phyloP scores from a whole-genome alignment of 1,140 invertebrate genomes.

The Proales similis region DNA sequence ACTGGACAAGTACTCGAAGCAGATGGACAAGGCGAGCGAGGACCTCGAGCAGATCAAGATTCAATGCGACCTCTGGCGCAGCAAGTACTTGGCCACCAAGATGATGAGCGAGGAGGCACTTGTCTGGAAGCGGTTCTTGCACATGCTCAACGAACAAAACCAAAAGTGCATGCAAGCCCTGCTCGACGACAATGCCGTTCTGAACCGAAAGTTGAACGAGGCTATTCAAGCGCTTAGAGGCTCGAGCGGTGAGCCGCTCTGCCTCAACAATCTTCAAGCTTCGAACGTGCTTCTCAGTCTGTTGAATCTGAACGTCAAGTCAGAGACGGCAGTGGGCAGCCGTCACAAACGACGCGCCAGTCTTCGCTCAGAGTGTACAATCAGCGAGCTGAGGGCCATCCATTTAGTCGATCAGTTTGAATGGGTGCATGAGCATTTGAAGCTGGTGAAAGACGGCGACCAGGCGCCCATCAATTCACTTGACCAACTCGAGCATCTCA shows the following conservation, averaged over 20 bases:
- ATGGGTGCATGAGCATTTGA: constrained; percentile 4
- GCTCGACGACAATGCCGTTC: constrained; percentile 3
- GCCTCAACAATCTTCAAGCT: constrained; percentile 14
- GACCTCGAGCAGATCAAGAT: constrained; percentile 82
- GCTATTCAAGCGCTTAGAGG: not conserved
- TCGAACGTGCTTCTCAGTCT: not conserved
- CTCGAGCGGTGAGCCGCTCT: not conserved
- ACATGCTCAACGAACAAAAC: constrained; percentile 17
- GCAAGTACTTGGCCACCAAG: constrained; percentile 86
- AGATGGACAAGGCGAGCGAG: constrained; percentile 72
- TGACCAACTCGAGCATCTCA: constrained; percentile 10
- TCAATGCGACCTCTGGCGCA: constrained; percentile 88
- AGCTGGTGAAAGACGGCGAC: too few species aligned
- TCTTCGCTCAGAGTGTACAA: too few species aligned
- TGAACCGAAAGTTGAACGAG: constrained; percentile 21
- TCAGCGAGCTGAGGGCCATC: constrained; percentile 11
- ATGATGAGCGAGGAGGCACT: constrained; percentile 16
- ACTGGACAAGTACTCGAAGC: constrained; percentile 71
- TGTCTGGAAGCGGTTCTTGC: constrained; percentile 31
- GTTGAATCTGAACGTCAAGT: not conserved
- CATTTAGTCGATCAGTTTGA: constrained; percentile 28
- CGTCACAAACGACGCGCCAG: too few species aligned
- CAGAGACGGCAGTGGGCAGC: not conserved
- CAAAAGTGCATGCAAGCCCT: constrained; percentile 11
- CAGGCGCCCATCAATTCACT: constrained; percentile 7